These are phyloP conservation scores for Piprites chloris DNA, from an alignment of 2,113 vertebrate genomes.

Conservation along the genomic window DNA sequence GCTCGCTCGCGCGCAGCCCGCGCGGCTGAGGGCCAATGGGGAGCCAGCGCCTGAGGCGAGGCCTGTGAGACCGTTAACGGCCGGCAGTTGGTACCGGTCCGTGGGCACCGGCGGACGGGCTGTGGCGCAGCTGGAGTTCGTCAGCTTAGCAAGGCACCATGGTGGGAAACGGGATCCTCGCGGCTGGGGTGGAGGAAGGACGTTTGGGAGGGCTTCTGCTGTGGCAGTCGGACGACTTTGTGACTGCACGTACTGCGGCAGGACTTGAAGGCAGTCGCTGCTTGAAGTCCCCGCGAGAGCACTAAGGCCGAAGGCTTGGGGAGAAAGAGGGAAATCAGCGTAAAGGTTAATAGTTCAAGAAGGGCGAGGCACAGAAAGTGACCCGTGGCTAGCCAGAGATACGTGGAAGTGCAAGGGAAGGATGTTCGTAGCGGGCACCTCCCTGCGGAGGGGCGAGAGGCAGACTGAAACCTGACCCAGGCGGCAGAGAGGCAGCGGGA, in stretches of 20 bases:
- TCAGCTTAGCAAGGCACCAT: background rate
- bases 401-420: rapidly evolving
- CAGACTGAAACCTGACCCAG: rapidly evolving
- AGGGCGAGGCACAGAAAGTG: background rate
- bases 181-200: background rate
- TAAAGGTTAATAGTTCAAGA: background rate
- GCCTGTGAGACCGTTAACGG: background rate
- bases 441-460: background rate
- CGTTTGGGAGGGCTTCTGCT: background rate
- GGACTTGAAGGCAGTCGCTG: background rate
- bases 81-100: background rate
- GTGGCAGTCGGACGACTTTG: rapidly evolving
- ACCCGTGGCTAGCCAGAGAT: rapidly evolving
- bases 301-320: too few species aligned
- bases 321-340: background rate
- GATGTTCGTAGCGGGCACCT: too few species aligned
- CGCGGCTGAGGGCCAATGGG: background rate
- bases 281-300: background rate
- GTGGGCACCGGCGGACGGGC: rapidly evolving
- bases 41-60: background rate
- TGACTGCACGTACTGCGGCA: rapidly evolving
- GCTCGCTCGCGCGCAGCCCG: background rate
- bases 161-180: background rate
- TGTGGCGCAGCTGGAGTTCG: background rate
- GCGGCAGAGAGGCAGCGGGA: too few species aligned